Percentiles rank a stretch among this genome's conserved stretches.
Evolutionary conservation across 2,113 vertebrate genomes (phyloP).

Genomic region (Phalacrocorax pelagicus): DNA sequence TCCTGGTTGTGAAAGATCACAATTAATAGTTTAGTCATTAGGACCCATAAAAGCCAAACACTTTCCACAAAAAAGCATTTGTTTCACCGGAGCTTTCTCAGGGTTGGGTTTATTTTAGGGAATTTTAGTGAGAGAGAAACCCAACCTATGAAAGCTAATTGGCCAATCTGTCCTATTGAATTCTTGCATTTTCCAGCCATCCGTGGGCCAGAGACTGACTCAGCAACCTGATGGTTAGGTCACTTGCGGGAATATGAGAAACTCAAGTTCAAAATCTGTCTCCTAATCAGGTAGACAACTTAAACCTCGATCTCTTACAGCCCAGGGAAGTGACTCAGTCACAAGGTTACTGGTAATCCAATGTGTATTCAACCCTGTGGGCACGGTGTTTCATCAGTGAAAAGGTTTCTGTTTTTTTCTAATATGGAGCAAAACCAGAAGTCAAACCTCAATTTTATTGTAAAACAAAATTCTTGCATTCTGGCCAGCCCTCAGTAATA

Average conservation of each 20-base stretch:
- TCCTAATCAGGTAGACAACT: neutral
- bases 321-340: slow-evolving; percentile 2
- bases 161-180: neutral
- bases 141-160: neutral
- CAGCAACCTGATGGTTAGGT: neutral
- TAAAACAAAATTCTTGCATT: neutral
- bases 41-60: neutral
- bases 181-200: neutral
- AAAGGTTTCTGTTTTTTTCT: neutral
- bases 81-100: neutral
- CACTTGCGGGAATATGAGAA: neutral
- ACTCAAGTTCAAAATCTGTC: neutral
- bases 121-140: neutral
- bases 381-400: neutral
- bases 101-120: neutral
- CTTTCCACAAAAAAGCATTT: neutral
- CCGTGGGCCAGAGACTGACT: neutral
- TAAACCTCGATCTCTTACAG: neutral
- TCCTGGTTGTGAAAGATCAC: neutral
- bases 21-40: neutral
- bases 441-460: slow-evolving; percentile 3
- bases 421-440: neutral
- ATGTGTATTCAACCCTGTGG: neutral
- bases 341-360: neutral
- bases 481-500: neutral